Evolutionary conservation across 2,888 invertebrate species (phyloP).

Genomic region (Callimorpha dominula): DNA sequence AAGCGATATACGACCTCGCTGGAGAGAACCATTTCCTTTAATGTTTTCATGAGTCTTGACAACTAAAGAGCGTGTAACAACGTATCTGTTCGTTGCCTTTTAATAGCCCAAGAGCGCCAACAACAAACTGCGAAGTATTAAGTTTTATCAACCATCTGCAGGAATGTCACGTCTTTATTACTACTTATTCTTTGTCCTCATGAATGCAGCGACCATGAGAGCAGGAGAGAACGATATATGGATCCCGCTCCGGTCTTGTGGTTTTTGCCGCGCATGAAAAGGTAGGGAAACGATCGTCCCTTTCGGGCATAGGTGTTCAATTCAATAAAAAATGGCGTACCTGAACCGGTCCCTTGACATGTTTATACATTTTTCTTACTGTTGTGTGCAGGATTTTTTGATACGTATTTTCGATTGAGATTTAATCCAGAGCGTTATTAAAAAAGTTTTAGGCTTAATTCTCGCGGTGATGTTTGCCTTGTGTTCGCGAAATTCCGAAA

Average conservation of each 20-base stretch:
- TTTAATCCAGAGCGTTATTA: slow-evolving; percentile 82
- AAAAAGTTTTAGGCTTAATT: slow-evolving; percentile 82
- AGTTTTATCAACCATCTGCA: slow-evolving; percentile 86
- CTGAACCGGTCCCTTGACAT: slow-evolving; percentile 83
- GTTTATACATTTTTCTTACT: slow-evolving; percentile 85
- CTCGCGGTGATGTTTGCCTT: slow-evolving; percentile 71
- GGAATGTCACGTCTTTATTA: slow-evolving; percentile 85
- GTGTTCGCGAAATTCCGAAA: slow-evolving; percentile 65
- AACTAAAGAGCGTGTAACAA: slow-evolving; percentile 83
- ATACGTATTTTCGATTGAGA: slow-evolving; percentile 83
- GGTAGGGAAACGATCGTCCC: slow-evolving; percentile 72
- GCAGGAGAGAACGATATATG: slow-evolving; percentile 58
- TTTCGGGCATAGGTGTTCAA: slow-evolving; percentile 81
- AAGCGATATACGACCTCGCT: slow-evolving; percentile 74
- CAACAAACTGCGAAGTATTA: slow-evolving; percentile 83
- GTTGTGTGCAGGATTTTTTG: slow-evolving; percentile 74
- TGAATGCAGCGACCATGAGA: slow-evolving; percentile 74
- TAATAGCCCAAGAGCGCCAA: slow-evolving; percentile 80
- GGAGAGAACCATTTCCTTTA: slow-evolving; percentile 78
- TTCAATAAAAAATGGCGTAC: slow-evolving; percentile 86
- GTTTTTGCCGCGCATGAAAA: slow-evolving; percentile 68
- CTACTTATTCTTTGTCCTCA: slow-evolving; percentile 84
- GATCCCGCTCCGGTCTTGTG: slow-evolving; percentile 64
- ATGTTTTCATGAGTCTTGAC: slow-evolving; percentile 81
- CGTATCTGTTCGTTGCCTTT: slow-evolving; percentile 81